Evolutionary conservation across 2,113 vertebrate species (phyloP).

Genomic region (Cheilinus undulatus): DNA sequence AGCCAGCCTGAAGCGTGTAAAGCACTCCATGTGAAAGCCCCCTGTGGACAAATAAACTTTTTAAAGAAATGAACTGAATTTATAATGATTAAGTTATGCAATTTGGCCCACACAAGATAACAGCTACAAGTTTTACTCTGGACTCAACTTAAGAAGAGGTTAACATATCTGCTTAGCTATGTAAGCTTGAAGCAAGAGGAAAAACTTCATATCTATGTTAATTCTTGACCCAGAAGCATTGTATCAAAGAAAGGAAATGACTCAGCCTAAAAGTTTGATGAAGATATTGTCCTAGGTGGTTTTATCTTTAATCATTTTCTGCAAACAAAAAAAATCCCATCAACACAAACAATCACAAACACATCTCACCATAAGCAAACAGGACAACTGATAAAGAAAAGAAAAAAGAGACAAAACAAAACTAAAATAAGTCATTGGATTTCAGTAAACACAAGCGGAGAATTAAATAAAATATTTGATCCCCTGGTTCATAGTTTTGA

Average conservation of each 20-base stretch:
- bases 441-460: constrained; percentile 20
- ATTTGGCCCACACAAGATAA: not conserved
- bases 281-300: constrained; percentile 2
- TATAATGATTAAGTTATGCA: not conserved
- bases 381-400: not conserved
- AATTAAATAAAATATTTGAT: constrained; percentile 42
- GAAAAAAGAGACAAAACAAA: constrained; percentile 10
- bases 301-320: constrained; percentile 8
- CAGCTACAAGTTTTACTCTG: not conserved
- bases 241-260: constrained; percentile 16
- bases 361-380: not conserved
- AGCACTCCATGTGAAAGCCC: too few relatives aligned
- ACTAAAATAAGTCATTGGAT: constrained; percentile 39
- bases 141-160: not conserved
- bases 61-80: too few relatives aligned
- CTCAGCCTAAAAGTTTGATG: constrained; percentile 21
- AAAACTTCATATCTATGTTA: constrained; percentile 28
- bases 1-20: too few relatives aligned
- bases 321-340: not conserved
- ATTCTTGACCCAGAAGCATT: constrained; percentile 19
- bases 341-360: not conserved
- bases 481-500: constrained; percentile 41
- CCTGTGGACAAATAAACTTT: too few relatives aligned
- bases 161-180: constrained; percentile 22
- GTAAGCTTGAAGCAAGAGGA: constrained; percentile 19